These are phyloP conservation scores for Aplochiton taeniatus DNA, from an alignment of 2,797 vertebrate genomes.

Conservation along the genomic window DNA sequence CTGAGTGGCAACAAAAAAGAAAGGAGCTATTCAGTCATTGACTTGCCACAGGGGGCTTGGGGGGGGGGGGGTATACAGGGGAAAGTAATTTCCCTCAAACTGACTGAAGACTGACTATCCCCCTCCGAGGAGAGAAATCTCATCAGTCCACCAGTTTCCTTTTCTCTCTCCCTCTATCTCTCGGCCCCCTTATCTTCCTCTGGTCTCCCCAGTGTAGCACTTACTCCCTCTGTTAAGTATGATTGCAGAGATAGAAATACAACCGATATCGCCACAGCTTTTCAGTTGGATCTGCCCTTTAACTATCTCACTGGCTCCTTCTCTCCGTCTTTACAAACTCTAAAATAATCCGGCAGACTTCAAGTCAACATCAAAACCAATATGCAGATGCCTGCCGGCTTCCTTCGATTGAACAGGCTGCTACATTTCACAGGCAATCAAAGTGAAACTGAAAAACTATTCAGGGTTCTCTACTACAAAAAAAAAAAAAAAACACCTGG, in stretches of 20 bases:
- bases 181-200: conserved; percentile 24
- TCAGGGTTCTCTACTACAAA: conserved; percentile 10
- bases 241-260: conserved; percentile 27
- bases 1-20: no score
- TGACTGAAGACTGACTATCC: conserved; percentile 57
- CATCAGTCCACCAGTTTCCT: conserved; percentile 47
- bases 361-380: conserved; percentile 31
- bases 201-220: conserved; percentile 35
- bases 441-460: conserved; percentile 16
- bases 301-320: conserved; percentile 42
- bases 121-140: conserved; percentile 47
- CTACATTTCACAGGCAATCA: conserved; percentile 1
- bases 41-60: no score
- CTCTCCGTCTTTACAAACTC: conserved; percentile 24
- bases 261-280: conserved; percentile 49
- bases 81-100: conserved; percentile 60
- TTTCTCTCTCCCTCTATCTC: conserved; percentile 37
- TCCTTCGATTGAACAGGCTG: not conserved
- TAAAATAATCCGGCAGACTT: conserved; percentile 35
- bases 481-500: conserved; percentile 31
- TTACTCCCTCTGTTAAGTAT: conserved; percentile 38
- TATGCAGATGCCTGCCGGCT: conserved; percentile 17
- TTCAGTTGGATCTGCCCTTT: conserved; percentile 35
- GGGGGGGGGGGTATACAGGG: no score
- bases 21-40: no score